phyloP scores from a whole-genome alignment of 2,113 vertebrate species.

The Saimiri boliviensis region DNA sequence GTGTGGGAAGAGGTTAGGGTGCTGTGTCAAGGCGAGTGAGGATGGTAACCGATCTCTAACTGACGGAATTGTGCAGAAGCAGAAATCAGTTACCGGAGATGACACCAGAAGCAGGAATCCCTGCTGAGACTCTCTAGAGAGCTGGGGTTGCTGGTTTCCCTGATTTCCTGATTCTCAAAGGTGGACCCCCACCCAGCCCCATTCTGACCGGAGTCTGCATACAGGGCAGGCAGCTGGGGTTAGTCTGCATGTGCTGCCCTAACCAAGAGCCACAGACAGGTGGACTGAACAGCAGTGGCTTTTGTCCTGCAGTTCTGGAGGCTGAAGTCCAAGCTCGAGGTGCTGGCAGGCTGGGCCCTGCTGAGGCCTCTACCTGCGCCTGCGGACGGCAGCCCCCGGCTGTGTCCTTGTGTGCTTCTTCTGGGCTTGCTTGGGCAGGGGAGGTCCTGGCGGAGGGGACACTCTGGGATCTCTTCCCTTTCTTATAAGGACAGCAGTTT shows the following conservation, averaged over 20 bases:
- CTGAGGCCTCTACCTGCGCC: neutral
- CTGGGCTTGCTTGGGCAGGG: neutral
- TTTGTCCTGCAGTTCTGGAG: neutral
- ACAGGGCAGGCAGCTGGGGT: neutral
- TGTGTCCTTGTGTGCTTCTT: neutral
- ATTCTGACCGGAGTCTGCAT: neutral
- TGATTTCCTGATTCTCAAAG: neutral
- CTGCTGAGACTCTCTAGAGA: neutral
- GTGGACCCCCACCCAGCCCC: neutral
- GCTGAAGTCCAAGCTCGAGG: neutral
- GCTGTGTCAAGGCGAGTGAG: neutral
- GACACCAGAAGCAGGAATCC: neutral
- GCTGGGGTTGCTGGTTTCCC: neutral
- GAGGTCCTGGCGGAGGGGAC: neutral
- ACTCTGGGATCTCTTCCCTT: neutral
- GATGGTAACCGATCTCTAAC: rapidly evolving
- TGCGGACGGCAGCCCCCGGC: neutral
- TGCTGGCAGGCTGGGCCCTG: neutral
- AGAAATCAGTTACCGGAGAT: neutral
- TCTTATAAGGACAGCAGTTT: neutral
- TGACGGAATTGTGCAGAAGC: neutral
- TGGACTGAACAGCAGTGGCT: no score
- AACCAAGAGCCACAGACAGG: neutral
- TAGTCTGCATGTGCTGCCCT: neutral
- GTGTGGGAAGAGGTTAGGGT: neutral